Evolutionary conservation across 2,888 invertebrate species (phyloP), one percentile per base, ranked within the genome.

Genomic region (Sinopyrophorus schimmeli): DNA sequence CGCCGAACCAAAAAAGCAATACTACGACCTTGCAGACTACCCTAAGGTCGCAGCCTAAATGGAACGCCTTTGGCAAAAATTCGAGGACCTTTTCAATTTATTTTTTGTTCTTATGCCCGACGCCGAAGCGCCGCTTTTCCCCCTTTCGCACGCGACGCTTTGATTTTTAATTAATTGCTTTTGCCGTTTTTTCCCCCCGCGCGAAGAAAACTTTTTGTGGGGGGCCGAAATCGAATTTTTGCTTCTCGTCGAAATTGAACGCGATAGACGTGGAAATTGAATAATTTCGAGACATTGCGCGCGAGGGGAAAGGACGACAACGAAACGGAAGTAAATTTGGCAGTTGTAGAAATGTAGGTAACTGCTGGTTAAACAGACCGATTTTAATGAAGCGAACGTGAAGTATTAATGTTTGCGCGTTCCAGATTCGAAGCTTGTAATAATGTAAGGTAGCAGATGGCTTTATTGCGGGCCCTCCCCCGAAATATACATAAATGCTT

Each of bases 1-100:
- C 43, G 23, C 35, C 35, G 20, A 35, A 44, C 35, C 43, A 44
- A 44, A 14, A 44, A 44, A 44, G 43, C 34, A 44, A 44, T 44
- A 44, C 43, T 24, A 28, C 27, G 43, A 44, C 35, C 34, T 35
- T 44, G 30, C 28, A n/a, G n/a, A 35, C 43, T 44, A 44, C 43
- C 43, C 43, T 35, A 23, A 43, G 27, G 43, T 35, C 37, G 37
- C 34, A 43, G 34, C 34, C 34, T 32, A 38, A 18, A 7, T 27
- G 18, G 30, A 18, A 20, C n/a, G n/a, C n/a, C n/a, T n/a, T n/a
- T n/a, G n/a, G n/a, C n/a, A n/a, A n/a, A n/a, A n/a, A n/a, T n/a
- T n/a, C n/a, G n/a, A n/a, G n/a, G n/a, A n/a, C n/a, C n/a, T n/a
- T n/a, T n/a, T n/a, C n/a, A n/a, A n/a, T n/a, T n/a, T n/a, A n/a